Conservation (phyloP, 1,140 invertebrate genomes). For the Bombus polaris region DNA sequence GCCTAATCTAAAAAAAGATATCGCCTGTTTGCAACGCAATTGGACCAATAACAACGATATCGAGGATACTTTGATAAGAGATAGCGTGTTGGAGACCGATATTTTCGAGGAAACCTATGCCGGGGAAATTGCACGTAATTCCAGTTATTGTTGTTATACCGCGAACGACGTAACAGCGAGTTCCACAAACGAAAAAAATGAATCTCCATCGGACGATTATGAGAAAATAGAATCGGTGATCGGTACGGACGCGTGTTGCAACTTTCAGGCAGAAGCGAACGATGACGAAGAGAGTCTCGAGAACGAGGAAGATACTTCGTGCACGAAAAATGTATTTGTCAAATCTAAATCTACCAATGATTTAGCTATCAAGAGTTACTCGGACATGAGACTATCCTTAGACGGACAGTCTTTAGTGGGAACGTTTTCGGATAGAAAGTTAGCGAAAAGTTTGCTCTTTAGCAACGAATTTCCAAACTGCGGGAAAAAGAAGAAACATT, state of each 20-base stretch:
- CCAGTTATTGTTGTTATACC: not conserved
- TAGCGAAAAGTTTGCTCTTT: not conserved
- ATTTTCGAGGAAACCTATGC: too few relatives aligned
- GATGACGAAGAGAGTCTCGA: not conserved
- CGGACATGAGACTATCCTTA: not conserved
- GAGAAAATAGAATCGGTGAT: conserved; percentile 40
- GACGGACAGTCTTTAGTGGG: not conserved
- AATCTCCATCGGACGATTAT: conserved; percentile 42
- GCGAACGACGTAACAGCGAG: not conserved
- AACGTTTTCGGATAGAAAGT: not conserved
- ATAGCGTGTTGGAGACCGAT: not conserved
- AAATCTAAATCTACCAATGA: conserved; percentile 37
- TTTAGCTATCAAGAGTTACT: not conserved
- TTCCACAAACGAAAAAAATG: not conserved
- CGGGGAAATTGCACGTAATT: not conserved
- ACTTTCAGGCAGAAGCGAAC: not conserved
- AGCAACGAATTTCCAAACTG: not conserved
- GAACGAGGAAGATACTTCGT: not conserved
- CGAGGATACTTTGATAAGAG: not conserved
- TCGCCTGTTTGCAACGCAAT: not conserved
- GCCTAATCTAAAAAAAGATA: not conserved
- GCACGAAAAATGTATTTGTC: not conserved
- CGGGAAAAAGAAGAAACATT: conserved; percentile 65
- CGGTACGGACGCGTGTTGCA: not conserved
- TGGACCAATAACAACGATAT: conserved; percentile 2